These are phyloP conservation scores for Sceloporus tristichus DNA, from an alignment of 2,113 vertebrate genomes.

Conservation along the genomic window DNA sequence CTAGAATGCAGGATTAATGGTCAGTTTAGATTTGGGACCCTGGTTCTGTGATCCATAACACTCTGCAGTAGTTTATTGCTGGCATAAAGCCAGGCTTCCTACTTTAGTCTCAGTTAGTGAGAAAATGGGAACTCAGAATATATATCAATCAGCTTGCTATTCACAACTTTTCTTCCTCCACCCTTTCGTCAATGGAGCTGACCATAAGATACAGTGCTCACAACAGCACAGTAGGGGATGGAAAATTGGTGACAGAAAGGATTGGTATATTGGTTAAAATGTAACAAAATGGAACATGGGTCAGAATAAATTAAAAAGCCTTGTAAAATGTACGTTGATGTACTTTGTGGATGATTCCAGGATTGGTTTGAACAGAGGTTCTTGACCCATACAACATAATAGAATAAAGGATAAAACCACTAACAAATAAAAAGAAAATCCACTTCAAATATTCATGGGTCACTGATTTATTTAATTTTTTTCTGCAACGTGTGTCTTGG, in stretches of 20 bases:
- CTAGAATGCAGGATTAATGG: background rate
- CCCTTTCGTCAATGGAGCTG: too few species aligned
- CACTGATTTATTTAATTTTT: background rate
- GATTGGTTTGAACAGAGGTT: background rate
- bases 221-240: background rate
- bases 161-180: background rate
- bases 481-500: background rate
- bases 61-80: background rate
- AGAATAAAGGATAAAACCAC: too few species aligned
- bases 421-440: too few species aligned
- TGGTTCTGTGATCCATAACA: background rate
- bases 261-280: background rate
- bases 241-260: background rate
- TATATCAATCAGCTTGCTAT: background rate
- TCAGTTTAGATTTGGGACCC: background rate
- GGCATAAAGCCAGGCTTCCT: background rate
- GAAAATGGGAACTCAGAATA: background rate
- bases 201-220: background rate
- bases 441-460: too few species aligned
- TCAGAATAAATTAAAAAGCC: too few species aligned
- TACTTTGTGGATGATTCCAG: background rate
- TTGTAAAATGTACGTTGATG: background rate
- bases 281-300: background rate
- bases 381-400: too few species aligned
- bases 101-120: background rate